Conservation (phyloP, 2,888 invertebrate genomes). For the Chironomus riparius region DNA sequence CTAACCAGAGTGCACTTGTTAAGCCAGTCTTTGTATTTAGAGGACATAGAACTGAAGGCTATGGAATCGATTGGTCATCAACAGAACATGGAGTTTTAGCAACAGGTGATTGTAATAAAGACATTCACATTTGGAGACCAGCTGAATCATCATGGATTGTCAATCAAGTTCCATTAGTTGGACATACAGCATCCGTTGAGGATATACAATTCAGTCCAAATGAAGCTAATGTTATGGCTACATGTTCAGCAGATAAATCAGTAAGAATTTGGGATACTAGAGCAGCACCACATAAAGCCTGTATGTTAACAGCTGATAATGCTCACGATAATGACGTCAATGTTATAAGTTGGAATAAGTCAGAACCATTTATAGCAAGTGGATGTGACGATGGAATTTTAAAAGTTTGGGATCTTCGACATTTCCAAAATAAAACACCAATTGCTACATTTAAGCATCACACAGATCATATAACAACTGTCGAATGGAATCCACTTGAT, state of each 20-base stretch:
- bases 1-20: conserved; percentile 44
- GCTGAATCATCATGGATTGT: conserved; percentile 77
- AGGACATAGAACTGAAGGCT: conserved; percentile 92
- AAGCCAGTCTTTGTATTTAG: conserved; percentile 76
- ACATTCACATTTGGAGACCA: conserved; percentile 91
- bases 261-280: conserved; percentile 95
- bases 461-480: conserved; percentile 82
- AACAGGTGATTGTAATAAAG: conserved; percentile 86
- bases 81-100: conserved; percentile 74
- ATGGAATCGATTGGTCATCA: conserved; percentile 87
- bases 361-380: conserved; percentile 82
- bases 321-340: conserved; percentile 92
- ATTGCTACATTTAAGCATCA: conserved; percentile 95
- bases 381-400: conserved; percentile 94
- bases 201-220: conserved; percentile 99
- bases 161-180: conserved; percentile 77
- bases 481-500: conserved; percentile 95
- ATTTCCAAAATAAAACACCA: conserved; percentile 66
- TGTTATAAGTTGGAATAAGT: conserved; percentile 93
- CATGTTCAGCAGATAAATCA: conserved; percentile 80
- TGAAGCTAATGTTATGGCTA: conserved; percentile 79
- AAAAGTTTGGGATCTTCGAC: conserved; percentile 91
- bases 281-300: conserved; percentile 75
- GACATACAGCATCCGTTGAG: conserved; percentile 89
- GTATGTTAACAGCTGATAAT: conserved; percentile 76